Conservation (phyloP, 1,140 invertebrate genomes). For the Microplitis mediator region DNA sequence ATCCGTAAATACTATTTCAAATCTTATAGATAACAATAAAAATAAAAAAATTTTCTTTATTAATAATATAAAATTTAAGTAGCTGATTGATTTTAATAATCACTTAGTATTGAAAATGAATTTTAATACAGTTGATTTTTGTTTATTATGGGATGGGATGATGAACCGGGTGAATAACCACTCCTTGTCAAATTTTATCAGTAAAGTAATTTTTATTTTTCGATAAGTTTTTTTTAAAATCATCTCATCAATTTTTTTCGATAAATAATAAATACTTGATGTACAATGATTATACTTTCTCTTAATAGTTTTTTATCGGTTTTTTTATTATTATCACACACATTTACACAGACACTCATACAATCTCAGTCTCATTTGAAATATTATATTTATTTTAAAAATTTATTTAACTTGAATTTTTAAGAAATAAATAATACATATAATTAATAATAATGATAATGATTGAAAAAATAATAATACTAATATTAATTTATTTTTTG, state of each 20-base stretch:
- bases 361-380: slow-evolving; percentile 11
- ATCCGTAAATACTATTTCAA: slow-evolving; percentile 30
- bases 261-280: slow-evolving; percentile 16
- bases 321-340: slow-evolving; percentile 5
- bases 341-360: slow-evolving; percentile 5
- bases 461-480: slow-evolving; percentile 17
- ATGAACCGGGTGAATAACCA: slow-evolving; percentile 56
- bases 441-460: slow-evolving; percentile 13
- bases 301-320: slow-evolving; percentile 3
- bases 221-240: slow-evolving; percentile 29
- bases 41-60: not conserved
- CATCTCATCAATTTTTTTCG: not conserved
- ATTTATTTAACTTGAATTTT: not conserved
- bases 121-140: not conserved
- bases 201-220: slow-evolving; percentile 55
- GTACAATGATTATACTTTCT: slow-evolving; percentile 8
- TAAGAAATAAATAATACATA: slow-evolving; percentile 4
- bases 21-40: not conserved
- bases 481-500: slow-evolving; percentile 1
- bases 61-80: not conserved
- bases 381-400: not conserved
- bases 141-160: slow-evolving; percentile 38
- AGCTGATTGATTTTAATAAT: not conserved
- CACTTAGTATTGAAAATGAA: not conserved
- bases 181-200: slow-evolving; percentile 57